A percentile compares a stretch with the other conserved stretches of the same genome.
phyloP scores from a whole-genome alignment of 2,888 invertebrate species.

The Stenoptilia bipunctidactyla region DNA sequence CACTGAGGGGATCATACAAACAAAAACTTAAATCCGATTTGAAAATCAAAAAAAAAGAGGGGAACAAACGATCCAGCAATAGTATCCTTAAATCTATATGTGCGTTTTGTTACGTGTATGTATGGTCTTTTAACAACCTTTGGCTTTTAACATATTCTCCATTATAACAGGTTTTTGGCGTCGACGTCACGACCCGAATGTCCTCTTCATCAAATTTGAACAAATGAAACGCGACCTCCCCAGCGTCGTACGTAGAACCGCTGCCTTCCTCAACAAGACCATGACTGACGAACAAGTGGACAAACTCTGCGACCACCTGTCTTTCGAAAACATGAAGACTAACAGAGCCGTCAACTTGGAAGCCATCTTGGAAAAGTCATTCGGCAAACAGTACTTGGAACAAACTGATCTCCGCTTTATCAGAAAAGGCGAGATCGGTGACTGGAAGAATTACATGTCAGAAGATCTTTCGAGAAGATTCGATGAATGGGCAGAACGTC shows the following conservation, averaged over 20 bases:
- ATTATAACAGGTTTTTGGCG: slow-evolving; percentile 79
- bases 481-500: slow-evolving; percentile 77
- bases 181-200: slow-evolving; percentile 75
- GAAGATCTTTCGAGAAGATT: slow-evolving; percentile 78
- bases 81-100: too few relatives aligned
- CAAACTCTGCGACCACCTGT: slow-evolving; percentile 79
- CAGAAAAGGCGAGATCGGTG: slow-evolving; percentile 83
- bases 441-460: slow-evolving; percentile 85
- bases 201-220: slow-evolving; percentile 85
- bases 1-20: too few relatives aligned
- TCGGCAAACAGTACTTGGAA: slow-evolving; percentile 51
- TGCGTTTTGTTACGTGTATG: too few relatives aligned
- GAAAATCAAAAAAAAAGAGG: too few relatives aligned
- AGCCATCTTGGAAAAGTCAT: slow-evolving; percentile 69
- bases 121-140: too few relatives aligned
- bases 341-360: slow-evolving; percentile 85
- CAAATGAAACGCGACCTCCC: slow-evolving; percentile 83
- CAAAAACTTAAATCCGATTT: too few relatives aligned
- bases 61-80: too few relatives aligned
- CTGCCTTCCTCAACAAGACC: slow-evolving; percentile 77
- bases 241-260: slow-evolving; percentile 76
- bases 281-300: slow-evolving; percentile 76
- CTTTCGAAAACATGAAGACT: slow-evolving; percentile 84
- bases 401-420: slow-evolving; percentile 72
- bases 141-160: too few relatives aligned